Conservation (phyloP, 64 coral and sea anemone species). For the Orbicella faveolata region DNA sequence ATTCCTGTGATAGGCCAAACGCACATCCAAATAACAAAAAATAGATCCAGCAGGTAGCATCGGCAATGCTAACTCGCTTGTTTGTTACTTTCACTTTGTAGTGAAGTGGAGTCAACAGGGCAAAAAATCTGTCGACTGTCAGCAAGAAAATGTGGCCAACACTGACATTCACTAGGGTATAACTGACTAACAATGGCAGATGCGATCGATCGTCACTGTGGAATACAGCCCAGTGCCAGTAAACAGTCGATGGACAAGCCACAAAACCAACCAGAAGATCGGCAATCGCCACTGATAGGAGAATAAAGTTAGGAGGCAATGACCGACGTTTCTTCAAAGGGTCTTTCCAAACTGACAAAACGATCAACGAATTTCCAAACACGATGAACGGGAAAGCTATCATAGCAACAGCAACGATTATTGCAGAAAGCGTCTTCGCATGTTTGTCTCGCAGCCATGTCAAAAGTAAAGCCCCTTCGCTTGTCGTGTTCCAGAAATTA, state of each 20-base stretch:
- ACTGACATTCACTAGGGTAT: background rate
- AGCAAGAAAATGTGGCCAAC: slow-evolving; percentile 31
- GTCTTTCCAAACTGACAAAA: slow-evolving; percentile 58
- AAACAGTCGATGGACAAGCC: background rate
- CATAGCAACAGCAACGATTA: background rate
- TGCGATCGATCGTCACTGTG: background rate
- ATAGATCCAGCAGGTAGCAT: slow-evolving; percentile 16
- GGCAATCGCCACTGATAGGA: slow-evolving; percentile 35
- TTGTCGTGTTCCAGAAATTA: slow-evolving; percentile 25
- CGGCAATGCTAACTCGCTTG: background rate
- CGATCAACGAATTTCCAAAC: slow-evolving; percentile 28
- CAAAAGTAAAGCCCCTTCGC: background rate
- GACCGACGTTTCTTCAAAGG: slow-evolving; percentile 47
- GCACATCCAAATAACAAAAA: background rate
- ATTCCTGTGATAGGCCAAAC: background rate
- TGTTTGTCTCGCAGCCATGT: background rate
- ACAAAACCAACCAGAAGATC: slow-evolving; percentile 49
- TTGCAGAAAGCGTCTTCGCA: background rate
- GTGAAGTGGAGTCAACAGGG: slow-evolving; percentile 14
- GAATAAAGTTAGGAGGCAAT: slow-evolving; percentile 36
- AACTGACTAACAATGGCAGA: background rate
- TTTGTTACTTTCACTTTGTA: slow-evolving; percentile 33
- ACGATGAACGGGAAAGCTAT: slow-evolving; percentile 11
- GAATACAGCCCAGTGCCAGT: slow-evolving; percentile 8
- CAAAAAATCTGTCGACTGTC: slow-evolving; percentile 36